phyloP scores from a whole-genome alignment of 1,140 invertebrate genomes.

The Thalassaphorura encarpata region DNA sequence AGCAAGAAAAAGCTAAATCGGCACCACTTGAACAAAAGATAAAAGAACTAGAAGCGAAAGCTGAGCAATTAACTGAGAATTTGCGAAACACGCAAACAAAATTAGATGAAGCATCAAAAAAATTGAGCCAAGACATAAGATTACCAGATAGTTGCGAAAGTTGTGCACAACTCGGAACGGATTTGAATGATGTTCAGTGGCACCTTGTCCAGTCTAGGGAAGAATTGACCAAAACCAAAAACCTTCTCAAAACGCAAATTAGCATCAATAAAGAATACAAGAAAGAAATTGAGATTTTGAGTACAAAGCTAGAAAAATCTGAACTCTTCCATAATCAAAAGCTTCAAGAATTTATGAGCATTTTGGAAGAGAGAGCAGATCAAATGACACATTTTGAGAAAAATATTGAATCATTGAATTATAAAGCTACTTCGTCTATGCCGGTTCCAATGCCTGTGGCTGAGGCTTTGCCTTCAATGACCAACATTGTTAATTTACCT shows the following conservation, averaged over 20 bases:
- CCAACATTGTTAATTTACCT: neutral
- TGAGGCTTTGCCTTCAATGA: neutral
- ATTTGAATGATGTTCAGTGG: neutral
- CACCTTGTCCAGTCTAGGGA: constrained; percentile 1
- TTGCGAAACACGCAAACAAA: neutral
- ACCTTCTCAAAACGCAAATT: constrained; percentile 13
- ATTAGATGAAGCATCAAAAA: neutral
- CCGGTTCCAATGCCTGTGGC: neutral
- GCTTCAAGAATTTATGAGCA: constrained; percentile 15
- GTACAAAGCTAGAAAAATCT: constrained; percentile 5
- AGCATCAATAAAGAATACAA: constrained; percentile 14
- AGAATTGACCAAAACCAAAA: constrained; percentile 14
- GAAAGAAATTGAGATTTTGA: constrained; percentile 16
- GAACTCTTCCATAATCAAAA: constrained; percentile 18
- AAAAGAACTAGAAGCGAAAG: neutral
- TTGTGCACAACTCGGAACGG: constrained; percentile 2
- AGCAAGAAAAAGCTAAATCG: constrained; percentile 6
- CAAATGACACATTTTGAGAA: constrained; percentile 16
- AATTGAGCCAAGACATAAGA: neutral
- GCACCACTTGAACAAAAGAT: neutral
- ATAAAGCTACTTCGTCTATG: no score
- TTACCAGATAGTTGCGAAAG: neutral
- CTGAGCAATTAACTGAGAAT: neutral
- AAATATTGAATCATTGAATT: constrained; percentile 5
- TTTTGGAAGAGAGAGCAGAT: constrained; percentile 3